A percentile compares a stretch with the other conserved stretches of the same genome.
These are phyloP conservation scores for Artibeus jamaicensis DNA, from an alignment of 2,797 vertebrate species.

Conservation along the genomic window DNA sequence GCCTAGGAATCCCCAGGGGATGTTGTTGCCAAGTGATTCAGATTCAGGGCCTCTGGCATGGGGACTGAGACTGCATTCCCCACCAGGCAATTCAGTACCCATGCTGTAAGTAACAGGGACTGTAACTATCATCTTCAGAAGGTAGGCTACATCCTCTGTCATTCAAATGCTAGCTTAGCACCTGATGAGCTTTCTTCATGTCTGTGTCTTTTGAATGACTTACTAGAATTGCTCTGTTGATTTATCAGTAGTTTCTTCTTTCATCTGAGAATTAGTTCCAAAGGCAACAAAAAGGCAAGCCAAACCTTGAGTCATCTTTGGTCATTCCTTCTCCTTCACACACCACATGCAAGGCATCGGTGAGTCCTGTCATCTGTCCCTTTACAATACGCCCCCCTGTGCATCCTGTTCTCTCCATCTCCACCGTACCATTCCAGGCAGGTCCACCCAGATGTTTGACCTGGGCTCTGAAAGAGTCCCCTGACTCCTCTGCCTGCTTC, in stretches of 20 bases:
- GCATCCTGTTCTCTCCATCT: background rate
- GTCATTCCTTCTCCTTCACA: background rate
- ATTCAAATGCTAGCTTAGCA: background rate
- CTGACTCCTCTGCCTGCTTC: background rate
- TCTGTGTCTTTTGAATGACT: background rate
- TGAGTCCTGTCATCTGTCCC: background rate
- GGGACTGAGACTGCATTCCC: background rate
- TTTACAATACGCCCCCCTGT: background rate
- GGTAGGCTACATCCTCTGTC: background rate
- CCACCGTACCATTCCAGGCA: rapidly evolving
- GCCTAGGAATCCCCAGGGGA: rapidly evolving
- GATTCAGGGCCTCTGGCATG: background rate
- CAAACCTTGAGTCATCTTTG: background rate
- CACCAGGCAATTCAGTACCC: background rate
- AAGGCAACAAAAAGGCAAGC: background rate
- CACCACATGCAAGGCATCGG: no score
- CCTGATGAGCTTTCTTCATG: background rate
- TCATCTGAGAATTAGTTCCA: background rate
- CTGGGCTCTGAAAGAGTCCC: background rate
- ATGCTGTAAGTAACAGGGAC: background rate
- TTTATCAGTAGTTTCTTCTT: background rate
- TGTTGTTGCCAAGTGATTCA: background rate
- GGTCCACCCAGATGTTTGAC: background rate
- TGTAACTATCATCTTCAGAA: background rate
- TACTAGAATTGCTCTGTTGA: background rate